Evolutionary conservation across 2,113 vertebrate genomes (phyloP).

Genomic region (Nipponia nippon): DNA sequence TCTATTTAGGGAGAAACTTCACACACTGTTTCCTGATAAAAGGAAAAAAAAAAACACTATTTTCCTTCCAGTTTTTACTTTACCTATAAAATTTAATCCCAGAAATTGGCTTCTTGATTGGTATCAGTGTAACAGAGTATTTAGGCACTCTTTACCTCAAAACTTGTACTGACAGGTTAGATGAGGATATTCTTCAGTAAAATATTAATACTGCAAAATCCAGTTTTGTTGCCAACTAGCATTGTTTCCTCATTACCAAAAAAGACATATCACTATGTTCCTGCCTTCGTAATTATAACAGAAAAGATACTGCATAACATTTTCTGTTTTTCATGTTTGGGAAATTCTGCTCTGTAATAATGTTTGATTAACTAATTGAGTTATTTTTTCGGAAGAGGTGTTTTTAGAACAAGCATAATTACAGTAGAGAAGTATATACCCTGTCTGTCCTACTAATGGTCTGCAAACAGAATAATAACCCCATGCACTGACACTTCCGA

Average conservation of each 20-base stretch:
- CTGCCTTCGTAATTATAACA: background rate
- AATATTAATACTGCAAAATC: background rate
- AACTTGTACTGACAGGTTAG: background rate
- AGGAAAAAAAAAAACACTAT: background rate
- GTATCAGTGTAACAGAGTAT: background rate
- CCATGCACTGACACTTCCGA: background rate
- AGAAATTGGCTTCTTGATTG: background rate
- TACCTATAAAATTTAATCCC: background rate
- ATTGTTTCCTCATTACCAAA: background rate
- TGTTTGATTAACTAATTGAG: background rate
- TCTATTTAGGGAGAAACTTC: background rate
- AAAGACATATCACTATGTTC: background rate
- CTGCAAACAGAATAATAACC: background rate
- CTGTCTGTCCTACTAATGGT: background rate
- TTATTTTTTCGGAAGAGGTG: background rate
- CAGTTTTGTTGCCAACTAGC: background rate
- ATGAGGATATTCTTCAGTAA: background rate
- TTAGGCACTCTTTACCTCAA: background rate
- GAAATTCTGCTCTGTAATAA: background rate
- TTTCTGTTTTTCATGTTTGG: background rate
- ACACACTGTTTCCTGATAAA: background rate
- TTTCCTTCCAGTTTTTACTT: background rate
- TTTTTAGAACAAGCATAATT: background rate
- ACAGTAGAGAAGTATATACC: background rate
- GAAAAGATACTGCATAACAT: background rate